A percentile compares a stretch with the other conserved stretches of the same genome.
phyloP scores from a whole-genome alignment of 1,140 invertebrate genomes.

The Drosophila watanabei region DNA sequence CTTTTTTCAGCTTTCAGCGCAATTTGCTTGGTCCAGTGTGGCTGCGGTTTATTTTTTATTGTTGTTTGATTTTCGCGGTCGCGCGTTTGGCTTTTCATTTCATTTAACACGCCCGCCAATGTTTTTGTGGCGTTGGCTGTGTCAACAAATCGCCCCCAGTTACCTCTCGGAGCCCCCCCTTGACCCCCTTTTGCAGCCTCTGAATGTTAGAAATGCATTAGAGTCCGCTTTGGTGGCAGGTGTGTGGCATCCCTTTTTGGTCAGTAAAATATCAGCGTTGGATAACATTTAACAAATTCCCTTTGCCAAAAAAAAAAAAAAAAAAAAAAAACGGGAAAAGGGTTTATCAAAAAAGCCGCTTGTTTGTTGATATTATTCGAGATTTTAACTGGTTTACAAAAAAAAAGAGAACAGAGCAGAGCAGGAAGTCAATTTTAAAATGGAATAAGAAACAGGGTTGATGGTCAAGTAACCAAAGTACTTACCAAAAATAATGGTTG shows the following conservation, averaged over 20 bases:
- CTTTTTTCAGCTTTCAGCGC: conserved; percentile 57
- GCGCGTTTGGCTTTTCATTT: conserved; percentile 80
- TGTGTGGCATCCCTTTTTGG: conserved; percentile 11
- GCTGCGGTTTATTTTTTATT: conserved; percentile 77
- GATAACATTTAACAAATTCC: conserved; percentile 18
- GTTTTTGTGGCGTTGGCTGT: conserved; percentile 70
- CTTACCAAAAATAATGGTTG: not conserved
- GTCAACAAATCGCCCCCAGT: conserved; percentile 65
- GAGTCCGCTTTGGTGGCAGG: conserved; percentile 26
- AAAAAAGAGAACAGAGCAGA: not conserved
- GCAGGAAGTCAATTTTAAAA: conserved; percentile 12
- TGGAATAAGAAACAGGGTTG: not conserved
- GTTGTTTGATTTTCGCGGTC: conserved; percentile 83
- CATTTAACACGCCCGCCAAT: conserved; percentile 77
- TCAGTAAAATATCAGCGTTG: conserved; percentile 44
- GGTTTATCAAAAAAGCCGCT: conserved; percentile 12
- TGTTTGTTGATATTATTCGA: conserved; percentile 32
- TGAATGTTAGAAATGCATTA: conserved; percentile 65
- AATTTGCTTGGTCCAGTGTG: conserved; percentile 48
- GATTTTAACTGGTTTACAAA: conserved; percentile 17
- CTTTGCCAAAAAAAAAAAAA: not conserved
- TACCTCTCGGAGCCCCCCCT: not conserved
- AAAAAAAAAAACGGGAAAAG: conserved; percentile 12
- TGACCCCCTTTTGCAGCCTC: not conserved
- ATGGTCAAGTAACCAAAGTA: conserved; percentile 2